These are phyloP conservation scores for Peromyscus eremicus DNA, from an alignment of 2,797 vertebrate species.

Conservation along the genomic window DNA sequence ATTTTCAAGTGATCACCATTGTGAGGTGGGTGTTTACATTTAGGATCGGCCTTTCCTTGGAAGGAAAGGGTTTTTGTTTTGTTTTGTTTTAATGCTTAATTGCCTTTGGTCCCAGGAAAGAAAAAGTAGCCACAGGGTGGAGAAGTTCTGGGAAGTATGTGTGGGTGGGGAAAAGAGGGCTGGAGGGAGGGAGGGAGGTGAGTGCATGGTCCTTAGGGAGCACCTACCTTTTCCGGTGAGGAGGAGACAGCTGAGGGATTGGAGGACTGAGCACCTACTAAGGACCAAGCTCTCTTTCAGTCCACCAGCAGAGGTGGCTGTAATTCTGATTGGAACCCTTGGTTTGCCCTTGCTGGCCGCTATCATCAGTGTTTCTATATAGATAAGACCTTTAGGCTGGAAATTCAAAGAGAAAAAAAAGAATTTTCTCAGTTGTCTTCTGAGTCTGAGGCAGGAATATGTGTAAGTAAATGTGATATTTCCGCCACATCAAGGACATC, in stretches of 20 bases:
- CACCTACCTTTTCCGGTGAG: conserved; percentile 24
- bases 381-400: conserved; percentile 33
- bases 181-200: background rate
- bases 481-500: conserved; percentile 62
- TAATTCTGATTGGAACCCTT: conserved; percentile 68
- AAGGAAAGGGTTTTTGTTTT: conserved; percentile 42
- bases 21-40: conserved; percentile 26
- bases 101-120: conserved; percentile 59
- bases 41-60: conserved; percentile 36
- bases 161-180: background rate
- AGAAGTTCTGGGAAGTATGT: conserved; percentile 64
- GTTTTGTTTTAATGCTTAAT: conserved; percentile 56
- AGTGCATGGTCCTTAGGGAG: background rate
- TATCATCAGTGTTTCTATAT: conserved; percentile 9
- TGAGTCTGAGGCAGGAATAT: conserved; percentile 23
- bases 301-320: background rate
- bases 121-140: conserved; percentile 35
- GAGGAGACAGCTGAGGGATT: conserved; percentile 24
- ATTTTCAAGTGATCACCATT: conserved; percentile 53
- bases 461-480: conserved; percentile 70
- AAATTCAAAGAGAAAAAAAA: conserved; percentile 10
- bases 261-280: background rate
- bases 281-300: conserved; percentile 31
- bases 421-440: conserved; percentile 58
- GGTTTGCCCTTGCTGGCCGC: conserved; percentile 39